A percentile compares a stretch with the other conserved stretches of the same genome.
Evolutionary conservation across 2,888 invertebrate genomes (phyloP).

Genomic region (Lepidochitona cinerea): DNA sequence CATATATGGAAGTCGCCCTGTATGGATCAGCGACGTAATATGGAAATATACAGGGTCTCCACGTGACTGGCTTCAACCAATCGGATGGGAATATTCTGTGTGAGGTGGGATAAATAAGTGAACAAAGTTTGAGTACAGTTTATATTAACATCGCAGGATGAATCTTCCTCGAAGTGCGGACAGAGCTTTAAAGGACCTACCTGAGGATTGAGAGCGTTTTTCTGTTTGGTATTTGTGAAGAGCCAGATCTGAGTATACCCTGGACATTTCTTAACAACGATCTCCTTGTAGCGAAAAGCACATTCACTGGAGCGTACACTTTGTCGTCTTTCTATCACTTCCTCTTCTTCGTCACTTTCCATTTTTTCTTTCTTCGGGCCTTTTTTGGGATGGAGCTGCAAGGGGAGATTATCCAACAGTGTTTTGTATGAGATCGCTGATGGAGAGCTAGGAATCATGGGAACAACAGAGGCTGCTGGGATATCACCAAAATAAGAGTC

Average conservation of each 20-base stretch:
- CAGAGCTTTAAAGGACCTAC: conserved; percentile 73
- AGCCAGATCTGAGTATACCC: conserved; percentile 76
- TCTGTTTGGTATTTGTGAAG: conserved; percentile 74
- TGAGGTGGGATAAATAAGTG: too few species aligned
- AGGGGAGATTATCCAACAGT: conserved; percentile 53
- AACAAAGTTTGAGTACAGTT: too few species aligned
- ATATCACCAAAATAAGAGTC: conserved; percentile 43
- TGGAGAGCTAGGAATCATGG: conserved; percentile 58
- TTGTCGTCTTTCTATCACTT: conserved; percentile 53
- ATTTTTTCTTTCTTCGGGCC: conserved; percentile 25
- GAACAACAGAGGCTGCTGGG: conserved; percentile 41
- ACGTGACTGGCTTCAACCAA: too few species aligned
- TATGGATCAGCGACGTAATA: too few species aligned
- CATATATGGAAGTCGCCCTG: too few species aligned
- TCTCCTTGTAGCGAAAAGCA: conserved; percentile 73
- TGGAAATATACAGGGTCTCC: too few species aligned
- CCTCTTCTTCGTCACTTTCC: conserved; percentile 25
- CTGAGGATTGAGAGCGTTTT: conserved; percentile 77
- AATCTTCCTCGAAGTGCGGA: too few species aligned
- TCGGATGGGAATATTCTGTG: too few species aligned
- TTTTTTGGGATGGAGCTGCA: conserved; percentile 51
- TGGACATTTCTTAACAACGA: conserved; percentile 75
- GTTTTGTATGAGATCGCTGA: conserved; percentile 59
- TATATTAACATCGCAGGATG: too few species aligned
- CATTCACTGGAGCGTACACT: conserved; percentile 70